phyloP scores from a whole-genome alignment of 2,888 invertebrate genomes.

The Thera obeliscata region DNA sequence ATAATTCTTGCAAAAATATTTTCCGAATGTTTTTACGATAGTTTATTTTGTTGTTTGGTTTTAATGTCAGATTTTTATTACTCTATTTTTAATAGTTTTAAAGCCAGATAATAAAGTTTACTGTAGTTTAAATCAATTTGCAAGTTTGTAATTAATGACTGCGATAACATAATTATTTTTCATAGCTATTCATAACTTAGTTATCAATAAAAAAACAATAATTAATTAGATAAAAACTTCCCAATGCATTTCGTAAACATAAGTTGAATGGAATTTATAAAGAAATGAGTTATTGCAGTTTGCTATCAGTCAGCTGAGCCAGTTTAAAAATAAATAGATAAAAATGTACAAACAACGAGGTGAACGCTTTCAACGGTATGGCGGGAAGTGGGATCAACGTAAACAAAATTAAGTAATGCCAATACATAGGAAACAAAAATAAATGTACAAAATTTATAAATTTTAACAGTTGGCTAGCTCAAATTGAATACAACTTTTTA shows the following conservation, averaged over 20 bases:
- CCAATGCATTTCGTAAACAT: slow-evolving; percentile 61
- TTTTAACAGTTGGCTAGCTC: neutral
- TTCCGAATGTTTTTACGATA: neutral
- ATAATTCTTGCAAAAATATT: neutral
- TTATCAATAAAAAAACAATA: slow-evolving; percentile 52
- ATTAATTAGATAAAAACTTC: slow-evolving; percentile 56
- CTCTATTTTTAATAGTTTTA: slow-evolving; percentile 16
- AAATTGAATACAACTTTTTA: neutral
- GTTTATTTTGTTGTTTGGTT: slow-evolving; percentile 8
- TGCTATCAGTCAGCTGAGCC: slow-evolving; percentile 48
- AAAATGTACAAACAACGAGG: slow-evolving; percentile 63
- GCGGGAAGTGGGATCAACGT: slow-evolving; percentile 43
- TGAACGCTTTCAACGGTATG: slow-evolving; percentile 56
- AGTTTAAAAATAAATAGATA: slow-evolving; percentile 62
- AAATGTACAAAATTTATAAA: neutral
- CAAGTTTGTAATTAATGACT: slow-evolving; percentile 58
- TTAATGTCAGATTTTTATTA: slow-evolving; percentile 1
- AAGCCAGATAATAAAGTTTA: slow-evolving; percentile 6
- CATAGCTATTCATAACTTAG: slow-evolving; percentile 19
- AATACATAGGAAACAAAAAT: slow-evolving; percentile 12
- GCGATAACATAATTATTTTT: slow-evolving; percentile 23
- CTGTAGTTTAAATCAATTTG: slow-evolving; percentile 31
- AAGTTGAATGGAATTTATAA: slow-evolving; percentile 65
- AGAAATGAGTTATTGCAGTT: slow-evolving; percentile 63
- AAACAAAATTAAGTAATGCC: slow-evolving; percentile 39